Base-by-base conservation (phyloP, 92 coral and sea anemone species). In the Epizoanthus stellaris region DNA sequence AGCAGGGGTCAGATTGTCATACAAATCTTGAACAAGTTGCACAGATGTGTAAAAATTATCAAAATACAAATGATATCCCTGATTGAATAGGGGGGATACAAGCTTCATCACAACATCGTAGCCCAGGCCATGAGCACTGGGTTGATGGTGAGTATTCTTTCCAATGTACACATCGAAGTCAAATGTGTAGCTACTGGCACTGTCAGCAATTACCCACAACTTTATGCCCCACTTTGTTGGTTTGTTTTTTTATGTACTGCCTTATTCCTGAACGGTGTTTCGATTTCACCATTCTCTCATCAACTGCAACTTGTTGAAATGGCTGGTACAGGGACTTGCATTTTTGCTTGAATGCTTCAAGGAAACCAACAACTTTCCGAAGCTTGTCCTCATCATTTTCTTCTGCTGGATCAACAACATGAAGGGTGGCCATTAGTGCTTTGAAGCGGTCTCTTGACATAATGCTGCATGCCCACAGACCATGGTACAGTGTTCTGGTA, bases 41-140 rank as follows among this genome's bases (percentile, higher is more conserved):
- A 84, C 23, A 12, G 92, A 89, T 4, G 91, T 86, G 39, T 83
- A 92, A 74, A 79, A 87, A 75, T 89, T 84, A 59, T 92, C 93
- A 62, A 86, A 40, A 91, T 20, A 91, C 16, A 92, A 70, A 76
- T 92, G 93, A 64, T 92, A 92, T 38, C 95, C 92, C 19, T 89
- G 91, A 65, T 81, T 65, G 16, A 85, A 66, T 59, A 56, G 19
- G 66, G 88, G 88, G 63, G 69, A 12, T 70, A 74, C 68, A 4
- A 93, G 77, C 54, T 85, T 77, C 92, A 90, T 93, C 10, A 93
- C 93, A 0, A 88, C 87, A 82, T 89, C 92, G 79, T 90, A 93
- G 4, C 89, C 92, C 10, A 90, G 85, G 15, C 93, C 90, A 87
- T 93, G 47, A 15, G 20, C 65, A 59, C 82, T 82, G 40, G 79